Base-by-base conservation (phyloP, 53 echinoderm and acorn worm genomes). In the Astropecten irregularis region DNA sequence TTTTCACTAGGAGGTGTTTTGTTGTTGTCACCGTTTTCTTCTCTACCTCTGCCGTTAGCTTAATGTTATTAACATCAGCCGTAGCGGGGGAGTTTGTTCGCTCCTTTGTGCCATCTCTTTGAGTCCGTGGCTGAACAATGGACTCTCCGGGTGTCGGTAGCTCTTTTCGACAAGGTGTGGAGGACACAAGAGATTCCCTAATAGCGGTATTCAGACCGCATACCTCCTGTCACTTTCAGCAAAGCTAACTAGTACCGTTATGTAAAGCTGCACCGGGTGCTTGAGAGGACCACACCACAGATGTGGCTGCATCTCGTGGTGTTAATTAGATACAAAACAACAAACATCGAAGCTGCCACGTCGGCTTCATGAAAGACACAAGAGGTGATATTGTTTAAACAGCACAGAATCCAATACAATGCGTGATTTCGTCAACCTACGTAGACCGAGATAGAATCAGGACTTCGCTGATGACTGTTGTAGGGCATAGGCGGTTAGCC, bases 81-180 rank as follows among this genome's bases (percentile, higher is more conserved):
- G 34, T 71, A 10, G 52, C 36, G 53, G 52, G 71, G 52, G 35
- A 44, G 30, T 69, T 71, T 52, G n/a, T 35, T 52, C 34, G 19
- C 49, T 9, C 27, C 31, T 20, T 69, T 49, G 25, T 49, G 29
- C 1, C 18, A 46, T 16, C 36, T 26, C 25, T 5, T 9, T 68
- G 11, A 44, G n/a, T n/a, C n/a, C n/a, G n/a, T n/a, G n/a, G n/a
- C 37, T 40, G 42, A 11, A 56, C 57, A 74, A 56, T 55, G 16
- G 22, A 54, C 9, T 54, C 57, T 9, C 23, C 23, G 3, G 56
- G 39, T 57, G 40, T 57, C 23, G 25, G 56, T 15, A 74, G 55
- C 74, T 74, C 74, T 74, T 74, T 38, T 74, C 57, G 36, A 74
- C 57, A 51, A 74, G 74, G 74, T 74, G 74, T 55, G 74, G 40